A percentile compares a stretch with the other conserved stretches of the same genome.
Evolutionary conservation across 2,888 invertebrate genomes (phyloP).

Genomic region (Cheilosia vernalis): DNA sequence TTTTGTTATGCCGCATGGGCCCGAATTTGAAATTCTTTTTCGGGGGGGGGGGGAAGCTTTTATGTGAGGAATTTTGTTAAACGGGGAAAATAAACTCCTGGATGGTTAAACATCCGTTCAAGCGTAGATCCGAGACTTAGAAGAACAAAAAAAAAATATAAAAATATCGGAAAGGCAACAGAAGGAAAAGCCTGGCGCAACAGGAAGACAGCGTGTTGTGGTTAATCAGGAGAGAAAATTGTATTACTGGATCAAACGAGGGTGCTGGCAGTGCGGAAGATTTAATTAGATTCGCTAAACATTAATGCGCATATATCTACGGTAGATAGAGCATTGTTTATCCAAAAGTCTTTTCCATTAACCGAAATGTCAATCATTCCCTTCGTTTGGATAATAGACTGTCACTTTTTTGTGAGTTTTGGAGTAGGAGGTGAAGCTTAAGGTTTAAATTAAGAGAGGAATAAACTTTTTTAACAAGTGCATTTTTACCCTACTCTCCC

Average conservation of each 20-base stretch:
- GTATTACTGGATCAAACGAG: constrained; percentile 60
- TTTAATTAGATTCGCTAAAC: background rate
- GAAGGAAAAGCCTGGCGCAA: constrained; percentile 5
- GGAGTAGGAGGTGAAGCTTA: too few relatives aligned
- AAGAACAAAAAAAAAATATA: background rate
- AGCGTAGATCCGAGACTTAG: constrained; percentile 50
- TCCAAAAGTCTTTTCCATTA: background rate
- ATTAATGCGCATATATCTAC: background rate
- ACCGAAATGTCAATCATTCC: too few relatives aligned
- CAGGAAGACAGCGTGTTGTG: constrained; percentile 29
- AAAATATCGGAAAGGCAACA: background rate
- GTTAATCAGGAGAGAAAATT: constrained; percentile 61
- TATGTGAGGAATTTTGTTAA: background rate
- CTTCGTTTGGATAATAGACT: too few relatives aligned
- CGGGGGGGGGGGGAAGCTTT: constrained; percentile 7
- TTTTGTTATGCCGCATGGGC: constrained; percentile 17
- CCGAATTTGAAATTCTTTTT: constrained; percentile 34
- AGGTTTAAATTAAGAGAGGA: too few relatives aligned
- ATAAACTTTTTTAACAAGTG: too few relatives aligned
- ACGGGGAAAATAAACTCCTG: constrained; percentile 58
- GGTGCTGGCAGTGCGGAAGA: background rate
- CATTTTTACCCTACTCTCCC: too few relatives aligned
- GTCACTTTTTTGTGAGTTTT: too few relatives aligned
- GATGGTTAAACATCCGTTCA: constrained; percentile 68
- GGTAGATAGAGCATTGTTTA: background rate